phyloP scores from a whole-genome alignment of 2,888 invertebrate species.

The Mystacides longicornis region DNA sequence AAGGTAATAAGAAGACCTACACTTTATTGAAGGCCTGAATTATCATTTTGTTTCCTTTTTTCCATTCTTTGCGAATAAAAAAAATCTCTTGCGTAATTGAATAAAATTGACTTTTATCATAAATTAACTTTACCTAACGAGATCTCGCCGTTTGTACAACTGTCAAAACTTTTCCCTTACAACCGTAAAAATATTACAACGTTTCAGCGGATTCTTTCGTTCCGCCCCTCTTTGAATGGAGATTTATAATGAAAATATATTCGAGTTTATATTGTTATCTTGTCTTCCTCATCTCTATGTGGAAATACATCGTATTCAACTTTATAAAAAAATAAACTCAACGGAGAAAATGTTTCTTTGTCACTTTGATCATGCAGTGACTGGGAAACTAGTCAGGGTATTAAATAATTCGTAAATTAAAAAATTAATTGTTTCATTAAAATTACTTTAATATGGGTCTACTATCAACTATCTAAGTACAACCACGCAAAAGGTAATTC shows the following conservation, averaged over 20 bases:
- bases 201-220: slow-evolving; percentile 9
- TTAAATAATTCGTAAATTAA: too few relatives aligned
- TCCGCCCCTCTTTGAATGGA: background rate
- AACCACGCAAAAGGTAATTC: too few relatives aligned
- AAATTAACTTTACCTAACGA: slow-evolving; percentile 19
- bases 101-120: slow-evolving; percentile 16
- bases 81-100: slow-evolving; percentile 8
- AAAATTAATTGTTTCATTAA: too few relatives aligned
- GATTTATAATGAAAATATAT: background rate
- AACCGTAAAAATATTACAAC: slow-evolving; percentile 8
- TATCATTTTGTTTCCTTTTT: background rate
- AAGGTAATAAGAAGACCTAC: too few relatives aligned
- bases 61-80: background rate
- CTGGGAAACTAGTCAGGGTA: too few relatives aligned
- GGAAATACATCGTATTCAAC: background rate
- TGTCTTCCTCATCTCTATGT: background rate
- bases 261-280: background rate
- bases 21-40: background rate
- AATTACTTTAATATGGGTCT: too few relatives aligned
- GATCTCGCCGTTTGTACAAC: slow-evolving; percentile 11
- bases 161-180: slow-evolving; percentile 8
- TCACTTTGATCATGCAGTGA: too few relatives aligned
- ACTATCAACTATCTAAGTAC: too few relatives aligned
- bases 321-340: too few relatives aligned
- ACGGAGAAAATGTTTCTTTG: too few relatives aligned